Evolutionary conservation across 1,140 invertebrate genomes (phyloP).

Genomic region (Ooceraea biroi): DNA sequence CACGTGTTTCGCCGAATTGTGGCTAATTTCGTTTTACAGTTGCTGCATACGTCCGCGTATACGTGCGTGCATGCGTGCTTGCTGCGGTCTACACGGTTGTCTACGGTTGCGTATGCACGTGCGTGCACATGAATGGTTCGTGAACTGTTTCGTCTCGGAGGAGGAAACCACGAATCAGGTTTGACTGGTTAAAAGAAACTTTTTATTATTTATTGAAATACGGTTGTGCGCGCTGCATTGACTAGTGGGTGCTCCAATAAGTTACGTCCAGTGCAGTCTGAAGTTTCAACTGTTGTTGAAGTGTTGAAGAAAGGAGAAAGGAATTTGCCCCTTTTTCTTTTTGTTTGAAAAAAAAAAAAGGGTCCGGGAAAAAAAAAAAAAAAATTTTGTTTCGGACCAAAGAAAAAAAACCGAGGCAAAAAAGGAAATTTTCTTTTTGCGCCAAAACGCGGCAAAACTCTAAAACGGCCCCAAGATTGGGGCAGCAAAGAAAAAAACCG

Average conservation of each 20-base stretch:
- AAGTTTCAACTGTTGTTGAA: background rate
- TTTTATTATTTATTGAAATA: background rate
- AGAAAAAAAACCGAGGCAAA: too few species aligned
- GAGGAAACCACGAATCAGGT: background rate
- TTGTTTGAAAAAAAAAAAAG: too few species aligned
- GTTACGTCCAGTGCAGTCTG: background rate
- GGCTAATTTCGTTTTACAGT: background rate
- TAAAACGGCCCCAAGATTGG: too few species aligned
- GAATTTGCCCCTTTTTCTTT: too few species aligned
- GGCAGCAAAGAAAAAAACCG: too few species aligned
- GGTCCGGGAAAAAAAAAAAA: too few species aligned
- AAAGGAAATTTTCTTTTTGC: too few species aligned
- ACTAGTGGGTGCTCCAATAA: background rate
- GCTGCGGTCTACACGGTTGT: too few species aligned
- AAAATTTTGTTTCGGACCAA: too few species aligned
- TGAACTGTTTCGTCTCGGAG: background rate
- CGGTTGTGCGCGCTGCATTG: background rate
- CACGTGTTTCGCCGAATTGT: background rate
- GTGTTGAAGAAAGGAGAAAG: conserved; percentile 34
- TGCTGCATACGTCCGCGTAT: too few species aligned
- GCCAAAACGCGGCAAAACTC: too few species aligned
- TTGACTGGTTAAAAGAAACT: background rate
- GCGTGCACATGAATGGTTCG: background rate
- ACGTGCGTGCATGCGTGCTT: background rate
- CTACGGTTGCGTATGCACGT: conserved; percentile 26